These are phyloP conservation scores for Peucedramus taeniatus DNA, from an alignment of 2,113 vertebrate genomes.

Conservation along the genomic window DNA sequence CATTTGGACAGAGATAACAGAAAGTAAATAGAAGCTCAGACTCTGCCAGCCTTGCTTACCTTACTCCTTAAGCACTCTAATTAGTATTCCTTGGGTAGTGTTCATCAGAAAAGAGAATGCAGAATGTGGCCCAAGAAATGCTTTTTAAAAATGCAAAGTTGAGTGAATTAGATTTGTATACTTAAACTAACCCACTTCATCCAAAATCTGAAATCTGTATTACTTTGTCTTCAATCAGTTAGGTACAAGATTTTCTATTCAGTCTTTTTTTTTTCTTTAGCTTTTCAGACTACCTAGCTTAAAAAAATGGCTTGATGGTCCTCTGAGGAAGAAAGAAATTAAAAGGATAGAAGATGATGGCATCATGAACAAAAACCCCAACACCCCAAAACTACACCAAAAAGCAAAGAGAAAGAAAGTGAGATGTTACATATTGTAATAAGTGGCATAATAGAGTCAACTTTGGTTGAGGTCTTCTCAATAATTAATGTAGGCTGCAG, in stretches of 20 bases:
- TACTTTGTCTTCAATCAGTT: neutral
- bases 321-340: neutral
- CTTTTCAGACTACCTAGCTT: neutral
- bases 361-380: neutral
- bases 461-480: neutral
- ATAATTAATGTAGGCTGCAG: neutral
- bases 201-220: neutral
- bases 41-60: constrained; percentile 33
- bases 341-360: neutral
- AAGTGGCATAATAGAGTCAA: neutral
- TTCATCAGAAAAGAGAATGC: neutral
- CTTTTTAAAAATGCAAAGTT: neutral
- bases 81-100: neutral
- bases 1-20: constrained; percentile 48
- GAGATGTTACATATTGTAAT: neutral
- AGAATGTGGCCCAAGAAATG: neutral
- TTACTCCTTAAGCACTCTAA: constrained; percentile 2
- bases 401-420: neutral
- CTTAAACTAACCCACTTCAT: neutral
- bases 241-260: neutral
- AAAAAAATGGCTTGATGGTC: neutral
- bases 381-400: neutral
- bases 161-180: neutral
- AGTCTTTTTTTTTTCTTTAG: neutral
- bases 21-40: constrained; percentile 32